These are phyloP conservation scores for Lithophane leautieri DNA, from an alignment of 2,888 invertebrate genomes.

Conservation along the genomic window DNA sequence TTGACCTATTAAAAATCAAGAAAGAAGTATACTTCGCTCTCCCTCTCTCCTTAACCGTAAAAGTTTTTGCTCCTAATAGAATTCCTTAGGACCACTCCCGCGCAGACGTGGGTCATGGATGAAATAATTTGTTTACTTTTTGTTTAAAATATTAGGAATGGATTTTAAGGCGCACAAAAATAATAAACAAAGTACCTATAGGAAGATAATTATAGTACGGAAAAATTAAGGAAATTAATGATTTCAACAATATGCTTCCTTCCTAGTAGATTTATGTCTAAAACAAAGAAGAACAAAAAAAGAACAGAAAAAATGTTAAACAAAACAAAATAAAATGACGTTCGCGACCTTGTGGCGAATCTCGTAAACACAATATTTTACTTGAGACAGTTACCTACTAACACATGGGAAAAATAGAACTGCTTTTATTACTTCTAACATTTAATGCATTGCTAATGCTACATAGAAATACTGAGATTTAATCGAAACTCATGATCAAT, in stretches of 20 bases:
- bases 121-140: conserved; percentile 18
- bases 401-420: not conserved
- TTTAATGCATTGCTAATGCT: not conserved
- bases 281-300: conserved; percentile 8
- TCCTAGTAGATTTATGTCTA: not conserved
- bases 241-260: not conserved
- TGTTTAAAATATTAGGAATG: not conserved
- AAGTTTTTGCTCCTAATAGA: conserved; percentile 15
- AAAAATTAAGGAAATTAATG: not conserved
- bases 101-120: not conserved
- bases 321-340: not conserved
- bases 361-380: not conserved
- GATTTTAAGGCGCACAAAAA: not conserved
- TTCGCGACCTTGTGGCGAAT: not conserved
- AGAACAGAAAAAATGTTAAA: not conserved
- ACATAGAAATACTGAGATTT: not conserved
- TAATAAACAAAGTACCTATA: not conserved
- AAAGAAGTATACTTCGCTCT: conserved; percentile 15
- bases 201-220: not conserved
- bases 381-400: not conserved
- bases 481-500: not conserved
- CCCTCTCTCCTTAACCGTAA: conserved; percentile 15
- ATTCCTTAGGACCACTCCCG: conserved; percentile 24
- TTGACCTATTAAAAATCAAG: conserved; percentile 8
- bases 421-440: not conserved